A percentile compares a stretch with the other conserved stretches of the same genome.
Conservation (phyloP, 2,888 invertebrate genomes). For the Phortica okadai region DNA sequence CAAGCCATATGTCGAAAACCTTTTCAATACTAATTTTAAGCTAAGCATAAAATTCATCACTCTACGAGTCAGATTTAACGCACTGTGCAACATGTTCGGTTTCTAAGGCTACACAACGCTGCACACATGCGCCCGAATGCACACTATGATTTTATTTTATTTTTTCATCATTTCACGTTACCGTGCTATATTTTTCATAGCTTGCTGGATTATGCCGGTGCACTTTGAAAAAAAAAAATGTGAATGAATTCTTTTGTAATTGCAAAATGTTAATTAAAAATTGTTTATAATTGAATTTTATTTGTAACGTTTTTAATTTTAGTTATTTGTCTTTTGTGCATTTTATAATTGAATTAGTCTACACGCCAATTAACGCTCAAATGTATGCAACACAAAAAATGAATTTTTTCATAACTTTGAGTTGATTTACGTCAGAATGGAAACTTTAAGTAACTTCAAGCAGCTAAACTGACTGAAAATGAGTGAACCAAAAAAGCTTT, state of each 20-base stretch:
- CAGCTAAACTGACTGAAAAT: too few relatives aligned
- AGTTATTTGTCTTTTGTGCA: not conserved
- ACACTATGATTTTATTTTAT: not conserved
- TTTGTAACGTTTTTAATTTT: conserved; percentile 9
- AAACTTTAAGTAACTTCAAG: too few relatives aligned
- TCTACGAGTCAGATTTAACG: too few relatives aligned
- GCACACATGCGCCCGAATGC: not conserved
- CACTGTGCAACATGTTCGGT: too few relatives aligned
- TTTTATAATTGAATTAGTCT: conserved; percentile 1
- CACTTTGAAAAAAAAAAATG: not conserved
- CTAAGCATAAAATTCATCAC: too few relatives aligned
- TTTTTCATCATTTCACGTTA: not conserved
- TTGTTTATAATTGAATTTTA: conserved; percentile 11
- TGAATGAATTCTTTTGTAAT: not conserved
- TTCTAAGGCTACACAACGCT: not conserved
- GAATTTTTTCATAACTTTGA: too few relatives aligned
- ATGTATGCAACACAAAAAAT: not conserved
- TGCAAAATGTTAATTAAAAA: conserved; percentile 6
- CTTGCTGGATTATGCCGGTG: not conserved
- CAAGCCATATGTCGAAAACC: too few relatives aligned
- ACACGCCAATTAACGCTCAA: not conserved
- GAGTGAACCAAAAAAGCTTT: too few relatives aligned
- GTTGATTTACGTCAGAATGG: too few relatives aligned
- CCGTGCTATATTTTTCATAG: not conserved
- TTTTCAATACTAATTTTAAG: too few relatives aligned